Evolutionary conservation across 2,888 invertebrate species (phyloP).

Genomic region (Seira ritae): DNA sequence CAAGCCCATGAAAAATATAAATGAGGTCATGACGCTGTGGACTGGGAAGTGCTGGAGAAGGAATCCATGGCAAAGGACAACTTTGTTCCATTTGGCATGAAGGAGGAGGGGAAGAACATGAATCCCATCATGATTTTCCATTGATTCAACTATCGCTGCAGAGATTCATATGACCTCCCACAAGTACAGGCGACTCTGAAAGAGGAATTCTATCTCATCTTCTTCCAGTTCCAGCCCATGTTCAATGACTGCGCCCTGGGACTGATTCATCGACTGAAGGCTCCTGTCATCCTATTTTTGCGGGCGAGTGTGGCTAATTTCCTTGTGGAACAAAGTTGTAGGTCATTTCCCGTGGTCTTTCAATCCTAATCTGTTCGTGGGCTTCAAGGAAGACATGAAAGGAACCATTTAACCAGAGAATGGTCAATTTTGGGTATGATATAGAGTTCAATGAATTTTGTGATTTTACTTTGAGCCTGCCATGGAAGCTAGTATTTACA

Average conservation of each 20-base stretch:
- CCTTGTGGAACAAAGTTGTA: slow-evolving; percentile 48
- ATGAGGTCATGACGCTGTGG: slow-evolving; percentile 67
- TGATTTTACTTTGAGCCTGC: slow-evolving; percentile 74
- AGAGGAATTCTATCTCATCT: slow-evolving; percentile 73
- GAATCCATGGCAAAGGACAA: neutral
- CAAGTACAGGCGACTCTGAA: slow-evolving; percentile 52
- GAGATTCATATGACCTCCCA: slow-evolving; percentile 55
- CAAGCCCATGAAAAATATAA: slow-evolving; percentile 75
- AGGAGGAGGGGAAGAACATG: slow-evolving; percentile 22
- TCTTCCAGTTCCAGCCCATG: slow-evolving; percentile 74
- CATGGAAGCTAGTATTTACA: slow-evolving; percentile 51
- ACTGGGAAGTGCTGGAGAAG: slow-evolving; percentile 39
- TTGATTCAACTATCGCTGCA: slow-evolving; percentile 40
- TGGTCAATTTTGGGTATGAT: slow-evolving; percentile 73
- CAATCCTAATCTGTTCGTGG: slow-evolving; percentile 74
- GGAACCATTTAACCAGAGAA: slow-evolving; percentile 73
- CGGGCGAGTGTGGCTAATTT: slow-evolving; percentile 43
- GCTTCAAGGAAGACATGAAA: slow-evolving; percentile 72
- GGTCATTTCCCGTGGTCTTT: slow-evolving; percentile 73
- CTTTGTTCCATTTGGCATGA: slow-evolving; percentile 50
- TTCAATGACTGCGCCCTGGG: slow-evolving; percentile 74
- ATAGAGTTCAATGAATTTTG: slow-evolving; percentile 75
- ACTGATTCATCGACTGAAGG: slow-evolving; percentile 72
- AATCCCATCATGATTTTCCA: slow-evolving; percentile 42
- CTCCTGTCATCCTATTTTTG: slow-evolving; percentile 75